A percentile compares a stretch with the other conserved stretches of the same genome.
These are phyloP conservation scores for Frankliniella intonsa DNA, from an alignment of 2,888 invertebrate species.

Conservation along the genomic window DNA sequence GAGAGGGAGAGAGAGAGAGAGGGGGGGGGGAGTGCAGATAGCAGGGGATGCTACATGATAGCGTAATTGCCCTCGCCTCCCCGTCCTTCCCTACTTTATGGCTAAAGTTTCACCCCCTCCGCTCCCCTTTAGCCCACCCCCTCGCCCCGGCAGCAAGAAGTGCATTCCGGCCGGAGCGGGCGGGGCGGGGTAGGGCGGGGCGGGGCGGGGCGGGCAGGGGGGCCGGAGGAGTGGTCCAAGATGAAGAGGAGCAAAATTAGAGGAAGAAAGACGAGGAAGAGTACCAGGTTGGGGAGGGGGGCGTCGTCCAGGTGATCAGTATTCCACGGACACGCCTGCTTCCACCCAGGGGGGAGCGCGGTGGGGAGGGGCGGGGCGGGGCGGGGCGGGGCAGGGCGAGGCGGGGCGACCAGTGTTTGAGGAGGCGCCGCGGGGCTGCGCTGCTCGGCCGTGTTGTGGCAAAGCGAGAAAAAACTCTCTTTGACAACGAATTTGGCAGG, in stretches of 20 bases:
- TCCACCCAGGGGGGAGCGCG: too few relatives aligned
- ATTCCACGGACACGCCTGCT: not conserved
- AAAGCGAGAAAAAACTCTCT: too few relatives aligned
- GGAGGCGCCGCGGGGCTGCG: not conserved
- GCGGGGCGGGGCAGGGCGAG: too few relatives aligned
- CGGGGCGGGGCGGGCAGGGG: not conserved
- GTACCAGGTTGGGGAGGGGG: not conserved
- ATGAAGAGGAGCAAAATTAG: not conserved
- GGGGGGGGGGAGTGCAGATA: not conserved
- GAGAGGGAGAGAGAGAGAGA: too few relatives aligned
- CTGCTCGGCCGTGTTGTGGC: too few relatives aligned
- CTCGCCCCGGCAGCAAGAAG: constrained; percentile 22
- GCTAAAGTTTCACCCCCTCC: not conserved
- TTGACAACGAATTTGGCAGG: too few relatives aligned
- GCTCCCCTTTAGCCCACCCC: not conserved
- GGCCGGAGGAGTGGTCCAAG: not conserved
- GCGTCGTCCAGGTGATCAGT: constrained; percentile 16
- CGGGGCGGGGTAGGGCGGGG: not conserved
- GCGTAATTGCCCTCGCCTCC: not conserved
- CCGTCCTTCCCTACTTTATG: not conserved
- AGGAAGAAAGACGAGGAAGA: not conserved
- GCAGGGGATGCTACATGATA: not conserved
- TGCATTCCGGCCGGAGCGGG: constrained; percentile 5
- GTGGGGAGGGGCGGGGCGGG: too few relatives aligned
- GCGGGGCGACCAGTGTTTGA: not conserved